Conservation (phyloP, 2,113 vertebrate species). For the Saccopteryx bilineata region DNA sequence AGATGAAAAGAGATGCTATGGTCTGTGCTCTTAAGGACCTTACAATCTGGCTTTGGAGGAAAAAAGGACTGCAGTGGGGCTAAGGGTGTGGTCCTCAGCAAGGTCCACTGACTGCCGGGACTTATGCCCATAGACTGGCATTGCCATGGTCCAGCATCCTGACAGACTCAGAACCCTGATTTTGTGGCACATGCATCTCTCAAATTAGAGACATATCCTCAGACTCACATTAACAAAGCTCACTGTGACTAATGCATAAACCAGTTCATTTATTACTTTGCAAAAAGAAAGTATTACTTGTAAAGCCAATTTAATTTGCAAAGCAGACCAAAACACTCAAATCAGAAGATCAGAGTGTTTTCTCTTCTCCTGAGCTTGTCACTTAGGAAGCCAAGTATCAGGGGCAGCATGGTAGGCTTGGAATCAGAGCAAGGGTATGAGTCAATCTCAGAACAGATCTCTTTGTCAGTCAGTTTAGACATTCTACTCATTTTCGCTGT, state of each 20-base stretch:
- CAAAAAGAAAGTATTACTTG: constrained; percentile 1
- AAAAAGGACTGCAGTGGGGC: not conserved
- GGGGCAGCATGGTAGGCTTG: not conserved
- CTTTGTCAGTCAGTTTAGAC: not conserved
- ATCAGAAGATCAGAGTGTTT: not conserved
- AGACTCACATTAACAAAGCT: not conserved
- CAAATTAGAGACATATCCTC: constrained; percentile 25
- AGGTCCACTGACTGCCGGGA: not conserved
- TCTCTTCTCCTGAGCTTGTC: constrained; percentile 21
- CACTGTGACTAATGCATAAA: constrained; percentile 10
- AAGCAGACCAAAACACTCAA: constrained; percentile 49
- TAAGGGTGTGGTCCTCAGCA: not conserved
- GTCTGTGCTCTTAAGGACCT: not conserved
- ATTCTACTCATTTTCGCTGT: not conserved
- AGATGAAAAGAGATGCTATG: not conserved
- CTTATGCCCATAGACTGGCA: not conserved
- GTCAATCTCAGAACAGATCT: not conserved
- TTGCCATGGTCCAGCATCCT: not conserved
- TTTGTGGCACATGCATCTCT: not conserved
- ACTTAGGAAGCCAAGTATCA: constrained; percentile 25
- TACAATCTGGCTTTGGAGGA: not conserved
- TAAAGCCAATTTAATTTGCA: constrained; percentile 44
- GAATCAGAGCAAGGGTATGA: constrained; percentile 10
- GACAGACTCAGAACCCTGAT: not conserved
- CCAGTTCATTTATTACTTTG: constrained; percentile 57